Conservation (phyloP, 2,888 invertebrate species). For the Ctenicera cuprea region DNA sequence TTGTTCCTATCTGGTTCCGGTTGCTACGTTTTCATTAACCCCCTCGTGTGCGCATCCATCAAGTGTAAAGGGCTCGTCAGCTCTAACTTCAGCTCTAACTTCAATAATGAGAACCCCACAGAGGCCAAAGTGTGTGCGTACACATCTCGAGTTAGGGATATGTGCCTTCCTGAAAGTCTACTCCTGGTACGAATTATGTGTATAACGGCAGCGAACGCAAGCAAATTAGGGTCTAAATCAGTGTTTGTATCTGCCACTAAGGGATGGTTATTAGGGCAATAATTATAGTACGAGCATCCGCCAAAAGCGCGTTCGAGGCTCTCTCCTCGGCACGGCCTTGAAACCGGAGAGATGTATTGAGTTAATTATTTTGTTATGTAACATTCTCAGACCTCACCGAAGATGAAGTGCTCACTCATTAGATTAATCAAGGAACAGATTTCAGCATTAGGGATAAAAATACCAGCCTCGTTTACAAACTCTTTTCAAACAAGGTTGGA, state of each 20-base stretch:
- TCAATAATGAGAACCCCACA: constrained; percentile 47
- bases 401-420: constrained; percentile 1
- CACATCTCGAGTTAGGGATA: constrained; percentile 41
- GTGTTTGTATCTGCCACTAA: constrained; percentile 57
- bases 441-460: too few species aligned
- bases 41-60: constrained; percentile 43
- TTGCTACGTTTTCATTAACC: constrained; percentile 46
- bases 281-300: constrained; percentile 55
- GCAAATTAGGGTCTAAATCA: constrained; percentile 60
- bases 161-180: constrained; percentile 40
- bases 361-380: constrained; percentile 47
- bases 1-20: constrained; percentile 34
- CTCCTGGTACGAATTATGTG: constrained; percentile 46
- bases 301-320: constrained; percentile 32
- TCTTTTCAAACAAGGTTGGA: too few species aligned
- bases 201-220: constrained; percentile 54
- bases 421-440: constrained; percentile 1
- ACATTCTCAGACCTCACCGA: constrained; percentile 3
- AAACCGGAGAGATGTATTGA: constrained; percentile 44
- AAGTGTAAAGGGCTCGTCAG: constrained; percentile 37
- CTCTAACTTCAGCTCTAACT: constrained; percentile 43
- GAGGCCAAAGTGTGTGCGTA: constrained; percentile 46
- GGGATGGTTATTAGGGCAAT: constrained; percentile 60
- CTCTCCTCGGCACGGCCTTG: constrained; percentile 23
- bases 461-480: too few species aligned